Conservation (phyloP, 2,113 vertebrate genomes). For the Talpa occidentalis region DNA sequence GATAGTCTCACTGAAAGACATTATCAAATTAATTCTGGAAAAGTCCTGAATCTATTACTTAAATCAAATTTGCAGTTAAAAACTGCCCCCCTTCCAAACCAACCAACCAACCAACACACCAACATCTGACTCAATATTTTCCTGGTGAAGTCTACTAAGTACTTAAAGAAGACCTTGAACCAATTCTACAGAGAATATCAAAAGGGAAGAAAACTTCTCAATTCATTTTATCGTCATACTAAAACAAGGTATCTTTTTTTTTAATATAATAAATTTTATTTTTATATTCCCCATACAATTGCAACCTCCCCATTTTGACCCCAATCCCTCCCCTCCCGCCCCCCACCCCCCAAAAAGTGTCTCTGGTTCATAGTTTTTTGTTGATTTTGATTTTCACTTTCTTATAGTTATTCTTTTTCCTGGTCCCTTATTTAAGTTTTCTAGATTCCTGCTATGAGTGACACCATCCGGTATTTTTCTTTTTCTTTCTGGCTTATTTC, state of each 20-base stretch:
- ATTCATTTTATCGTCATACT: background rate
- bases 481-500: too few species aligned
- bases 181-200: background rate
- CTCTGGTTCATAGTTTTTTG: too few species aligned
- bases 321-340: too few species aligned
- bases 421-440: too few species aligned
- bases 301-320: too few species aligned
- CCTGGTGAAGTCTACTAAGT: background rate
- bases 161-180: background rate
- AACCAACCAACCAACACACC: background rate
- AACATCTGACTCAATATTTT: background rate
- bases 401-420: too few species aligned
- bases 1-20: background rate
- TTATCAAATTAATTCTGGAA: background rate
- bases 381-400: too few species aligned
- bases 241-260: background rate
- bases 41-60: background rate
- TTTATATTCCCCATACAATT: too few species aligned
- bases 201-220: background rate
- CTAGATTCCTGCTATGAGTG: too few species aligned
- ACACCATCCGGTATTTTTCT: too few species aligned
- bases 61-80: background rate
- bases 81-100: background rate
- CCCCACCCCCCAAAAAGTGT: too few species aligned
- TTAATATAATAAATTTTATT: too few species aligned